Evolutionary conservation across 2,888 invertebrate species (phyloP), one percentile per base, ranked within the genome.

Genomic region (Crepidodera aurea): DNA sequence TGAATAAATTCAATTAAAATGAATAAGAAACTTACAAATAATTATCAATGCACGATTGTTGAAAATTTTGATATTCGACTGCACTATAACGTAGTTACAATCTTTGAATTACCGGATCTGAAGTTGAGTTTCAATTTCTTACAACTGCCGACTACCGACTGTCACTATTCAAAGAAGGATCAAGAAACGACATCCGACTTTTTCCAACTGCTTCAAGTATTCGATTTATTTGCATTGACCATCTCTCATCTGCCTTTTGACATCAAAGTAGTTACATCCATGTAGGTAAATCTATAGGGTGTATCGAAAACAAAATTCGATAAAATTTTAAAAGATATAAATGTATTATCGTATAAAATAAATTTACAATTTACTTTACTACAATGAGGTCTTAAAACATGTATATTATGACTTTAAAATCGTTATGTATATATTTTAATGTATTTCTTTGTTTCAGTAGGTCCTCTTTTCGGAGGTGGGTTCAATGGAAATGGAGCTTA

Each of bases 391-490:
- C n/a, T 22, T 22, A 22, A 22, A 22, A 22, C 2, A 22, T 22
- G 22, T 22, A 2, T 22, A 22, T 4, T 22, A 2, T 22, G 22
- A 2, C 2, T 22, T 22, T 22, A 22, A 22, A 22, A 22, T 22
- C 22, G n/a, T n/a, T 22, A 2, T 22, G 22, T 22, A 22, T 22
- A 6, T 4, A 22, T 22, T 22, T 22, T 22, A n/a, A n/a, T n/a
- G n/a, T n/a, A 7, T 25, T 13, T 34, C 69, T 78, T 77, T 79
- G 74, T 81, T 79, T 66, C 78, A 81, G 82, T 81, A 77, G 81
- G 81, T 66, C 79, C 81, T 62, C 73, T 81, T 66, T 80, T 81
- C 63, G 79, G 81, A 60, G 78, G 78, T 62, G 75, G 77, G 66
- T 79, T 80, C 73, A 75, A 72, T 66, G 75, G 74, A 58, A 77